A percentile compares a stretch with the other conserved stretches of the same genome.
These are phyloP conservation scores for Trichomycterus rosablanca DNA, from an alignment of 2,113 vertebrate genomes.

Conservation along the genomic window DNA sequence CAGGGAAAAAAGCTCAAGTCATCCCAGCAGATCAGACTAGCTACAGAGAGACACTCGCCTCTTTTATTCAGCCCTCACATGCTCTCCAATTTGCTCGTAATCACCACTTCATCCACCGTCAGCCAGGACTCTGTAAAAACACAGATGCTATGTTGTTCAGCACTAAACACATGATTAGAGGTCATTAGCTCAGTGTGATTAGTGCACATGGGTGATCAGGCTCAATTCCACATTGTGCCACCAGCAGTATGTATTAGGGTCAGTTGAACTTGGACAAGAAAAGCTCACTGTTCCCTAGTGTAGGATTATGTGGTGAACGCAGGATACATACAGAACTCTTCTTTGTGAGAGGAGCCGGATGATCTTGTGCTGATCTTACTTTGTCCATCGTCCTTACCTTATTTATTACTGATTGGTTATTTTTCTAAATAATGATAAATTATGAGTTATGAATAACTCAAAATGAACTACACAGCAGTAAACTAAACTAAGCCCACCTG, in stretches of 20 bases:
- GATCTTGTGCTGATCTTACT: no score
- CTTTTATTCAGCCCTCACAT: slow-evolving; percentile 28
- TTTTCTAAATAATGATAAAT: no score
- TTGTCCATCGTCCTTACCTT: no score
- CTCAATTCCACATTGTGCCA: slow-evolving; percentile 23
- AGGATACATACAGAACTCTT: no score
- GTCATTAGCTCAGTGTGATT: slow-evolving; percentile 20
- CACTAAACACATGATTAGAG: slow-evolving; percentile 3
- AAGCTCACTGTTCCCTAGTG: not conserved
- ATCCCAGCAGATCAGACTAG: not conserved
- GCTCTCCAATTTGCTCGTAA: slow-evolving; percentile 16
- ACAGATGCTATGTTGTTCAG: not conserved
- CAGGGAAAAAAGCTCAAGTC: not conserved
- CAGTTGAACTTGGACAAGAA: not conserved
- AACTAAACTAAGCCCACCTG: no score
- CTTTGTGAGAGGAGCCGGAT: no score
- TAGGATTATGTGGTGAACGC: not conserved
- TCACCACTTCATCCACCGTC: slow-evolving; percentile 19
- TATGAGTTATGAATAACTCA: no score
- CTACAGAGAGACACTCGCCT: not conserved
- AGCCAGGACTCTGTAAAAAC: not conserved
- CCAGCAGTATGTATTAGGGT: slow-evolving; percentile 10
- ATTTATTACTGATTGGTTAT: no score
- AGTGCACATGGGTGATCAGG: slow-evolving; percentile 16
- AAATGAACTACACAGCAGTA: no score